Evolutionary conservation across 2,797 vertebrate genomes (phyloP).

Genomic region (Tenualosa thibaudeaui): DNA sequence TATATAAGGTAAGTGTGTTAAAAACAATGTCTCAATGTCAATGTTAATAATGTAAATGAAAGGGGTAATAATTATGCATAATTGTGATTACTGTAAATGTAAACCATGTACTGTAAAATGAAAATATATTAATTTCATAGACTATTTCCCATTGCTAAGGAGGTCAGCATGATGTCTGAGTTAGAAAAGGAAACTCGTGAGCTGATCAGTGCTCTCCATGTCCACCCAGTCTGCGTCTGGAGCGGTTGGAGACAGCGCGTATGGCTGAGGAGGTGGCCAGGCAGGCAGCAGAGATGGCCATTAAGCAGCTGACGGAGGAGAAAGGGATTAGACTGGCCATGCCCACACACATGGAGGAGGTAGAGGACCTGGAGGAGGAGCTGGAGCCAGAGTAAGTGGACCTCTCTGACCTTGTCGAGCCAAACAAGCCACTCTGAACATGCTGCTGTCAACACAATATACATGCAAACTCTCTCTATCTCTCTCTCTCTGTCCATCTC

Average conservation of each 20-base stretch:
- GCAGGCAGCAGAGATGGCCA: slow-evolving; percentile 69
- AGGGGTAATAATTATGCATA: too few species aligned
- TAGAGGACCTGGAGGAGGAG: slow-evolving; percentile 52
- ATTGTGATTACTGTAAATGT: too few species aligned
- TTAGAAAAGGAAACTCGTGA: background rate
- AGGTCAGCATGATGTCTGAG: background rate
- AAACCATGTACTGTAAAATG: background rate
- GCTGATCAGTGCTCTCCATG: background rate
- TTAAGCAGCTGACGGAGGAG: slow-evolving; percentile 72
- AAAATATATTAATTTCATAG: background rate
- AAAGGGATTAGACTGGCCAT: slow-evolving; percentile 67
- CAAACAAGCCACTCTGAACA: background rate
- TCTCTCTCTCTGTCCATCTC: too few species aligned
- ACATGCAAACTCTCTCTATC: too few species aligned
- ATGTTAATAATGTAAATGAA: too few species aligned
- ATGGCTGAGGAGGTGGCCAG: slow-evolving; percentile 76
- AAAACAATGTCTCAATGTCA: too few species aligned
- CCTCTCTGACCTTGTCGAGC: background rate
- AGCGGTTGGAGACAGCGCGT: slow-evolving; percentile 67
- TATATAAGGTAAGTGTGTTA: too few species aligned
- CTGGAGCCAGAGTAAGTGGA: slow-evolving; percentile 54
- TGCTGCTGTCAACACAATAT: background rate
- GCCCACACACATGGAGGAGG: slow-evolving; percentile 65
- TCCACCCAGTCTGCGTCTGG: slow-evolving; percentile 62
- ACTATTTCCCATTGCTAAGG: background rate